phyloP scores from a whole-genome alignment of 2,888 invertebrate species.

The Tillus elongatus region DNA sequence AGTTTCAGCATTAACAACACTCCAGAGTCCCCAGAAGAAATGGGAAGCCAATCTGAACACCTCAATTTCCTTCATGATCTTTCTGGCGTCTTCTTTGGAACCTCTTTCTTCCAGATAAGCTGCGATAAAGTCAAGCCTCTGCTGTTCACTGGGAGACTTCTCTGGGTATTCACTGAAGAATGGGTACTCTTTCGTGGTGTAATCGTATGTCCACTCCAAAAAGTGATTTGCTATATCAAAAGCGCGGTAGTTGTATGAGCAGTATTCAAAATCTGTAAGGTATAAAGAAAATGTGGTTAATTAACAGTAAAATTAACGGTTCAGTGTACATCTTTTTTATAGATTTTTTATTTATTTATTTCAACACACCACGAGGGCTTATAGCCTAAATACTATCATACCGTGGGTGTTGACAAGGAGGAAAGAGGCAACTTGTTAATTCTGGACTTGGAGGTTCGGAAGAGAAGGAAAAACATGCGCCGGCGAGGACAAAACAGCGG shows the following conservation, averaged over 20 bases:
- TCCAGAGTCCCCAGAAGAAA: constrained; percentile 92
- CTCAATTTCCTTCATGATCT: constrained; percentile 57
- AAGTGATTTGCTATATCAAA: constrained; percentile 95
- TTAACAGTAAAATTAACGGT: too few species aligned
- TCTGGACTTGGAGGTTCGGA: too few species aligned
- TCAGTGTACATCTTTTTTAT: too few species aligned
- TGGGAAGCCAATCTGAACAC: constrained; percentile 81
- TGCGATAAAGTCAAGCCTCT: constrained; percentile 53
- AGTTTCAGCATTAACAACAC: constrained; percentile 74
- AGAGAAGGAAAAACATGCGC: too few species aligned
- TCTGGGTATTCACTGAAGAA: constrained; percentile 61
- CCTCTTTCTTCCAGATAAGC: constrained; percentile 47
- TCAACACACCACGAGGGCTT: too few species aligned
- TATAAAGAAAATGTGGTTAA: too few species aligned
- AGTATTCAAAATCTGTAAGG: constrained; percentile 82
- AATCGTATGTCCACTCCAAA: constrained; percentile 85
- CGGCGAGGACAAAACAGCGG: too few species aligned
- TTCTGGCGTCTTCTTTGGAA: constrained; percentile 32
- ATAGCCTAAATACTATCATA: too few species aligned
- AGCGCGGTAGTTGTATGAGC: constrained; percentile 87
- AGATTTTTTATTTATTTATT: too few species aligned
- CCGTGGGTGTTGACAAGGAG: too few species aligned
- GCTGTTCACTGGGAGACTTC: constrained; percentile 66
- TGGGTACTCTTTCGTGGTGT: constrained; percentile 67
- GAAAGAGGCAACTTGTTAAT: too few species aligned